Conservation (phyloP, 1,140 invertebrate species). For the Nymphalis io region DNA sequence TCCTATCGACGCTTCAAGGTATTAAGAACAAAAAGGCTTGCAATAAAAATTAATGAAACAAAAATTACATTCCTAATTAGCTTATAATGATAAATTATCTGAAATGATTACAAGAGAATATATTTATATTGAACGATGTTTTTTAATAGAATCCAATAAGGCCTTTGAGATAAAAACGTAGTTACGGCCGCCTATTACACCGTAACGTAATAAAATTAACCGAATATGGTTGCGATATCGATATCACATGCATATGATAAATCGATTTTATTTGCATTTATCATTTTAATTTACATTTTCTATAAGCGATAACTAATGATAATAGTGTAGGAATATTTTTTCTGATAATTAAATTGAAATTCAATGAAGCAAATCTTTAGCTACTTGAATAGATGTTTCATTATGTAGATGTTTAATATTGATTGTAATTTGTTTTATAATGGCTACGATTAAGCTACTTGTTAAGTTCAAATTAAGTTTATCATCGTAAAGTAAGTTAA, state of each 20-base stretch:
- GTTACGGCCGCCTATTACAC: not conserved
- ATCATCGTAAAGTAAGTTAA: too few species aligned
- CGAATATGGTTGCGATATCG: not conserved
- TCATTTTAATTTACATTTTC: slow-evolving; percentile 1
- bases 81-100: too few species aligned
- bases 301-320: not conserved
- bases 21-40: not conserved
- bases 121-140: not conserved
- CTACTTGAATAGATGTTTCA: too few species aligned
- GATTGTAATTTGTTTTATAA: too few species aligned
- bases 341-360: not conserved
- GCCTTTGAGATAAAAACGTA: not conserved
- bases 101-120: too few species aligned
- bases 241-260: not conserved
- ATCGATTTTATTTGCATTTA: slow-evolving; percentile 2
- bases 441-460: too few species aligned
- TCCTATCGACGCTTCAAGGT: too few species aligned
- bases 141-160: not conserved
- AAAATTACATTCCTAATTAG: not conserved
- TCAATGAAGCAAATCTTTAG: too few species aligned
- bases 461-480: too few species aligned
- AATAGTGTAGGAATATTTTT: not conserved
- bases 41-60: not conserved
- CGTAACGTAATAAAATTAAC: slow-evolving; percentile 4
- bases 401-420: too few species aligned